These are phyloP conservation scores for Peromyscus californicus DNA, from an alignment of 2,113 vertebrate genomes.

Conservation along the genomic window DNA sequence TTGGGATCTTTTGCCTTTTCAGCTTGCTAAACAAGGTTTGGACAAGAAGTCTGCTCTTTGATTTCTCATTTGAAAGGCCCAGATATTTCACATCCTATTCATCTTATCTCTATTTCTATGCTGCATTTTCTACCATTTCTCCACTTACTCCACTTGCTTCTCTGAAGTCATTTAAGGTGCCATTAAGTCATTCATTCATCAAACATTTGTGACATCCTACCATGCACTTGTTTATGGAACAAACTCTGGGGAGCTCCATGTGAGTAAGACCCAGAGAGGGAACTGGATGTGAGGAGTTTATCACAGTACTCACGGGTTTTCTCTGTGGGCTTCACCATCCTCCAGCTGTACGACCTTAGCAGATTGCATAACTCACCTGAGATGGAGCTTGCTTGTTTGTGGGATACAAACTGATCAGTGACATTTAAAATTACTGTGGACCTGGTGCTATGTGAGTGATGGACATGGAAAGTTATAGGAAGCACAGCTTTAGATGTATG, in stretches of 20 bases:
- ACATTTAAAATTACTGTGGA: not conserved
- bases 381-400: not conserved
- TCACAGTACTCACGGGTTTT: fast-evolving
- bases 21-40: not conserved
- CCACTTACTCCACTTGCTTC: not conserved
- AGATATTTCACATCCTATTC: constrained; percentile 27
- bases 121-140: not conserved
- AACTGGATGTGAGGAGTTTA: too few relatives aligned
- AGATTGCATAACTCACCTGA: too few relatives aligned
- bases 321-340: not conserved
- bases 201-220: not conserved
- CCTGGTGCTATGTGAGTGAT: too few relatives aligned
- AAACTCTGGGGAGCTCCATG: not conserved
- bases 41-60: not conserved
- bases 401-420: not conserved
- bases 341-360: not conserved
- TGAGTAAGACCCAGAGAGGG: not conserved
- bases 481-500: fast-evolving
- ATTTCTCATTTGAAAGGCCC: constrained; percentile 3
- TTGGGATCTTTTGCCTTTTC: not conserved
- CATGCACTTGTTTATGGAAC: not conserved
- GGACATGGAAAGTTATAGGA: too few relatives aligned
- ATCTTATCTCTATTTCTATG: not conserved
- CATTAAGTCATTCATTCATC: not conserved
- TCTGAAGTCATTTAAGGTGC: not conserved